A percentile compares a stretch with the other conserved stretches of the same genome.
phyloP scores from a whole-genome alignment of 2,888 invertebrate species.

The Proisotoma minuta region DNA sequence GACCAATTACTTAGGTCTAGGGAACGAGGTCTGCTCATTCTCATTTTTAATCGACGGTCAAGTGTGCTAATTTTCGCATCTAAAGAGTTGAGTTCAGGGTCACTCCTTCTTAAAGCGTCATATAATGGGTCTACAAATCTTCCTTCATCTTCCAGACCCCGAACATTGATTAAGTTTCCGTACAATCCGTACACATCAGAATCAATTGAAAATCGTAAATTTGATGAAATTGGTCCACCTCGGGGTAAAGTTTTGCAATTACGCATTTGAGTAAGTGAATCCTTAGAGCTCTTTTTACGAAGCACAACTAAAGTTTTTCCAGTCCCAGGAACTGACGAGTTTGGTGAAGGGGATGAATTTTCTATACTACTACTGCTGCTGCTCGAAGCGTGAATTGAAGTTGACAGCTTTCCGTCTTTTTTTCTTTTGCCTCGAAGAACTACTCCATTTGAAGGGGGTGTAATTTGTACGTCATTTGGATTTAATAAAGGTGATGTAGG shows the following conservation, averaged over 20 bases:
- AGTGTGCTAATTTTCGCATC: constrained; percentile 76
- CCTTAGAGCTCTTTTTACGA: constrained; percentile 56
- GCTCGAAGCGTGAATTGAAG: background rate
- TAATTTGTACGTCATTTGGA: constrained; percentile 21
- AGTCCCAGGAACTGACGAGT: constrained; percentile 13
- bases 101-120: constrained; percentile 71
- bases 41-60: constrained; percentile 73
- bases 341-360: constrained; percentile 19
- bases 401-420: background rate
- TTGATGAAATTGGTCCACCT: constrained; percentile 51
- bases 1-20: constrained; percentile 83
- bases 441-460: background rate
- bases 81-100: constrained; percentile 77
- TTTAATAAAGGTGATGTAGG: constrained; percentile 20
- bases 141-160: constrained; percentile 76
- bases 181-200: constrained; percentile 87
- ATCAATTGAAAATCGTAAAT: constrained; percentile 53
- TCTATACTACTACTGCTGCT: background rate
- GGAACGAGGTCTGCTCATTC: constrained; percentile 73
- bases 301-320: constrained; percentile 62
- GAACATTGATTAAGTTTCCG: constrained; percentile 81
- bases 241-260: constrained; percentile 75
- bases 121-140: constrained; percentile 65
- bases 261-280: constrained; percentile 52
- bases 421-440: background rate